Evolutionary conservation across 2,797 vertebrate species (phyloP).

Genomic region (Syndactyla subalaris): DNA sequence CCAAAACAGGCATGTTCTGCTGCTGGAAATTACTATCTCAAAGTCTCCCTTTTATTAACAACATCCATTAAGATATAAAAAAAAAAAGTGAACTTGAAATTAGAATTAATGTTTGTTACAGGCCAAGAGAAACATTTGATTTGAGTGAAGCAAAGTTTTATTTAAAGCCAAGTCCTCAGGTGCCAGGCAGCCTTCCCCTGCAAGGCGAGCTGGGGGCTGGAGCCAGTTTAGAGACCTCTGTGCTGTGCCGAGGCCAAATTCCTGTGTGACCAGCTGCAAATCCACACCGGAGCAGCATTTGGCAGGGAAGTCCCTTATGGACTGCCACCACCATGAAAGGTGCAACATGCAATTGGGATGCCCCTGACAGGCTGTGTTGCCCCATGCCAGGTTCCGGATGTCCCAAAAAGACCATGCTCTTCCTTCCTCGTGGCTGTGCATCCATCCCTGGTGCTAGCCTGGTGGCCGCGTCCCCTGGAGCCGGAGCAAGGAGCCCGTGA

Average conservation of each 20-base stretch:
- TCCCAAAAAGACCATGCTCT: rapidly evolving
- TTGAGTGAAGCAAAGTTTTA: background rate
- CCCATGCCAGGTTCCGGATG: background rate
- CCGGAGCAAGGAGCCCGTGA: rapidly evolving
- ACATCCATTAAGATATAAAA: background rate
- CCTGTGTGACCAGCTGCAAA: rapidly evolving
- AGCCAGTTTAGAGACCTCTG: background rate
- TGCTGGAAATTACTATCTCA: background rate
- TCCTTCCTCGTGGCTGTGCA: background rate
- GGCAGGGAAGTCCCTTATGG: background rate
- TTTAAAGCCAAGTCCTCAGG: background rate
- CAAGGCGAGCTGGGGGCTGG: background rate
- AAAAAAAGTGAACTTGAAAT: background rate
- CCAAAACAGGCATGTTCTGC: conserved; percentile 27
- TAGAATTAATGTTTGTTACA: background rate
- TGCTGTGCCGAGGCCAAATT: background rate
- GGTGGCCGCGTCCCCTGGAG: rapidly evolving
- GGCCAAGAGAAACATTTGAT: background rate
- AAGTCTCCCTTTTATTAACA: conserved; percentile 24
- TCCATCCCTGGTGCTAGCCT: background rate
- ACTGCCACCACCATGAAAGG: background rate
- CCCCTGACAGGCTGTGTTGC: background rate
- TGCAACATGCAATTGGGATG: rapidly evolving
- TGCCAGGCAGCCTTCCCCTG: background rate
- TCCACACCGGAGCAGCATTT: rapidly evolving